These are phyloP conservation scores for Coregonus suidteri DNA, from an alignment of 2,797 vertebrate genomes.

Conservation along the genomic window DNA sequence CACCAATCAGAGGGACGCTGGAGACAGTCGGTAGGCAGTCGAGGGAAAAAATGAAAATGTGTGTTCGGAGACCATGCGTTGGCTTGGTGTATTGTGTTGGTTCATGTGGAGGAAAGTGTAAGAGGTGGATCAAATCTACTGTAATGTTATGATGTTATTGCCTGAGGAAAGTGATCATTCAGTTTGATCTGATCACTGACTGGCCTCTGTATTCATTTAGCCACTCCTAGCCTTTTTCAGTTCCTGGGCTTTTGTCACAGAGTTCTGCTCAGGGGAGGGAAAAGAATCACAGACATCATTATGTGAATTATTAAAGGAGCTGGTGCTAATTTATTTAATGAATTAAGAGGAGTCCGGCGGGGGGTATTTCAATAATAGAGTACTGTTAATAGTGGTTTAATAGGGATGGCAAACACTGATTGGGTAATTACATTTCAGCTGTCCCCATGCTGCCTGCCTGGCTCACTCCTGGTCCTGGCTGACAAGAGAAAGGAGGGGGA, in stretches of 20 bases:
- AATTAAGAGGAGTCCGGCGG: constrained; percentile 86
- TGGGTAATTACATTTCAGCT: constrained; percentile 83
- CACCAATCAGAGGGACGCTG: constrained; percentile 67
- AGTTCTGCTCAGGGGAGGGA: constrained; percentile 46
- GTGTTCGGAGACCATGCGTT: constrained; percentile 35
- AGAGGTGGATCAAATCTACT: not conserved
- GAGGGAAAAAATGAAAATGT: constrained; percentile 57
- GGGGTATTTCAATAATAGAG: constrained; percentile 89
- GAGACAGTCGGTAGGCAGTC: constrained; percentile 51
- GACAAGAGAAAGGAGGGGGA: constrained; percentile 54
- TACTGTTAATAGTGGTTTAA: constrained; percentile 86
- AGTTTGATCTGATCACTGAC: constrained; percentile 10
- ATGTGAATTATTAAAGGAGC: constrained; percentile 86
- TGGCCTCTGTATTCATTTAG: constrained; percentile 15
- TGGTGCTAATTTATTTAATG: constrained; percentile 87
- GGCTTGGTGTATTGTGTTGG: not conserved
- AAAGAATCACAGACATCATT: constrained; percentile 68
- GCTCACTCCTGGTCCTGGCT: constrained; percentile 59
- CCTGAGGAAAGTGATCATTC: constrained; percentile 16
- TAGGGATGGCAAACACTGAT: constrained; percentile 83
- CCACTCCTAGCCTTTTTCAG: constrained; percentile 32
- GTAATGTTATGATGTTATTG: not conserved
- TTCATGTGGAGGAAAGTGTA: not conserved
- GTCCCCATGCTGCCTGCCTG: constrained; percentile 61
- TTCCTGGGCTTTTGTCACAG: constrained; percentile 56